These are phyloP conservation scores for Xiphophorus birchmanni DNA, from an alignment of 2,797 vertebrate genomes.

Conservation along the genomic window DNA sequence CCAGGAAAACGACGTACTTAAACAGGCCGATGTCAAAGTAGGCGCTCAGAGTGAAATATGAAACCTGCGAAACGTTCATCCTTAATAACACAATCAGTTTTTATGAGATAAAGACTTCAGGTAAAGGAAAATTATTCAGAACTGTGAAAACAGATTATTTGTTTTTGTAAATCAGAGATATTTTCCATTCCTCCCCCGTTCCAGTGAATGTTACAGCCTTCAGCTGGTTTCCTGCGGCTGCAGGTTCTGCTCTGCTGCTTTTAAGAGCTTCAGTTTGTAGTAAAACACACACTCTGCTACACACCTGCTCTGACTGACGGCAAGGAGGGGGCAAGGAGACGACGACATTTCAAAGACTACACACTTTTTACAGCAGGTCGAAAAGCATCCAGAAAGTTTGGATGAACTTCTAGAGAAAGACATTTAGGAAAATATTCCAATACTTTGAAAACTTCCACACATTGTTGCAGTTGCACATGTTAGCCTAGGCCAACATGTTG, in stretches of 20 bases:
- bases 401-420: no score
- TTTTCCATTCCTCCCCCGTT: not conserved
- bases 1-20: constrained; percentile 13
- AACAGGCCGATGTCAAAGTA: constrained; percentile 20
- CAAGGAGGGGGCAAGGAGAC: not conserved
- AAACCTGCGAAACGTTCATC: constrained; percentile 15
- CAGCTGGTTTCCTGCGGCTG: not conserved
- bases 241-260: not conserved
- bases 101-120: not conserved
- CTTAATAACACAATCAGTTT: not conserved
- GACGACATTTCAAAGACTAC: not conserved
- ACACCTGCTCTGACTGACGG: not conserved
- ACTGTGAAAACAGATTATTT: not conserved
- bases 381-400: no score
- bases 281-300: not conserved
- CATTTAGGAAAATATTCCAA: no score
- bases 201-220: not conserved
- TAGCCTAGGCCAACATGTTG: no score
- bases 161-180: not conserved
- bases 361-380: no score
- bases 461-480: no score
- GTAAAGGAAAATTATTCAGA: not conserved
- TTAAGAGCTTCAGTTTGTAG: not conserved
- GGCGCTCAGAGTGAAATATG: constrained; percentile 34
- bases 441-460: no score